Evolutionary conservation across 2,797 vertebrate species (phyloP).

Genomic region (Macropus fuliginosus): DNA sequence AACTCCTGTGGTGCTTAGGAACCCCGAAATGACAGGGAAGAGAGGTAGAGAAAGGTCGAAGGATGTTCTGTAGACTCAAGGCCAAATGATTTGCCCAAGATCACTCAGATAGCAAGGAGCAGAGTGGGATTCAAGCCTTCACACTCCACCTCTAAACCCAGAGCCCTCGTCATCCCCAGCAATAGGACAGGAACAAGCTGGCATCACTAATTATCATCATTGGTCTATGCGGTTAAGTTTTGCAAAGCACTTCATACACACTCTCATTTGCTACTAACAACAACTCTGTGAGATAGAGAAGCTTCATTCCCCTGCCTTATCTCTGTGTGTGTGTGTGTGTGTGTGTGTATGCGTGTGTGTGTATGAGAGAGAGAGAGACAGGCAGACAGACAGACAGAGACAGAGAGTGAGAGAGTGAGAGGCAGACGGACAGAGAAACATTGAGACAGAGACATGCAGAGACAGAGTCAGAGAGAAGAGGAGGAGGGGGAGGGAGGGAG

Average conservation of each 20-base stretch:
- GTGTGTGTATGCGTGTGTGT: not conserved
- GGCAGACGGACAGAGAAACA: too few relatives aligned
- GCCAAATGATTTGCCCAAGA: not conserved
- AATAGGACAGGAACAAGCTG: not conserved
- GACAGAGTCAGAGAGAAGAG: not conserved
- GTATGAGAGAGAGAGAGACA: too few relatives aligned
- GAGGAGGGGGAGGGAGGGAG: too few relatives aligned
- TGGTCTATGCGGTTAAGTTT: too few relatives aligned
- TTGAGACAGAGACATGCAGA: not conserved
- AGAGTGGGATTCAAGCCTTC: too few relatives aligned
- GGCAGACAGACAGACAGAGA: not conserved
- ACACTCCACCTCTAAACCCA: too few relatives aligned
- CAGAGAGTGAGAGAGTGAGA: too few relatives aligned
- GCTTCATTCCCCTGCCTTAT: not conserved
- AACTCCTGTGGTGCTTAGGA: not conserved
- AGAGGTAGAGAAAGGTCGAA: accelerated
- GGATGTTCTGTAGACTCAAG: not conserved
- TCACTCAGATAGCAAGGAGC: not conserved
- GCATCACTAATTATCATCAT: not conserved
- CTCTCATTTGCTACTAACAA: not conserved
- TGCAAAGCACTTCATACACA: not conserved
- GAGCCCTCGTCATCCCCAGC: not conserved
- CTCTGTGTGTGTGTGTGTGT: not conserved
- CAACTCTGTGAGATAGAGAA: not conserved
- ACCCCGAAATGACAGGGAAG: not conserved